phyloP scores from a whole-genome alignment of 2,888 invertebrate species.

The Leptopterna dolabrata region DNA sequence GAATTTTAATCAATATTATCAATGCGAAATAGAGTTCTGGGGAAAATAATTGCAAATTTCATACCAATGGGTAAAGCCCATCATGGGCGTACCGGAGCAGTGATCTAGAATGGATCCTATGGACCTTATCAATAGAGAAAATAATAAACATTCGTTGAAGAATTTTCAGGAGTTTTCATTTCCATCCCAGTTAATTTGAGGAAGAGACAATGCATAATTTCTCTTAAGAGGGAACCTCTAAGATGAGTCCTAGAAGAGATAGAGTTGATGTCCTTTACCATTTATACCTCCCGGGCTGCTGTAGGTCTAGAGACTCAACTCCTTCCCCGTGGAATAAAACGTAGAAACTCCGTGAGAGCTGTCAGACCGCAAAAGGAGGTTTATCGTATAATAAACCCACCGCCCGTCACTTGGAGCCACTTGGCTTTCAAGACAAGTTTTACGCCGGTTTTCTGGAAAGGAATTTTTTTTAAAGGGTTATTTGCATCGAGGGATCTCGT shows the following conservation, averaged over 20 bases:
- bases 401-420: neutral
- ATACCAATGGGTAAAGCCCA: too few relatives aligned
- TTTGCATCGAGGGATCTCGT: neutral
- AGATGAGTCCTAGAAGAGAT: neutral
- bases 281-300: neutral
- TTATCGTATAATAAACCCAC: neutral
- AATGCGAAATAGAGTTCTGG: too few relatives aligned
- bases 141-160: too few relatives aligned
- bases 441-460: neutral
- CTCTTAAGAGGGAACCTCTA: neutral
- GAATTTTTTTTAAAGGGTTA: neutral
- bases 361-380: neutral
- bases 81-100: too few relatives aligned
- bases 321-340: too few relatives aligned
- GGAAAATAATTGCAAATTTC: too few relatives aligned
- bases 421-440: neutral
- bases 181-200: neutral
- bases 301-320: too few relatives aligned
- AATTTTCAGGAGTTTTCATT: too few relatives aligned
- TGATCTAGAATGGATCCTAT: too few relatives aligned
- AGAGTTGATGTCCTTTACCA: neutral
- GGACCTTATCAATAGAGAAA: too few relatives aligned
- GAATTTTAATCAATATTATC: too few relatives aligned
- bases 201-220: neutral
- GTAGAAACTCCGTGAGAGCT: neutral